Base-by-base conservation (phyloP, 2,888 invertebrate genomes). In the Acronicta alni region DNA sequence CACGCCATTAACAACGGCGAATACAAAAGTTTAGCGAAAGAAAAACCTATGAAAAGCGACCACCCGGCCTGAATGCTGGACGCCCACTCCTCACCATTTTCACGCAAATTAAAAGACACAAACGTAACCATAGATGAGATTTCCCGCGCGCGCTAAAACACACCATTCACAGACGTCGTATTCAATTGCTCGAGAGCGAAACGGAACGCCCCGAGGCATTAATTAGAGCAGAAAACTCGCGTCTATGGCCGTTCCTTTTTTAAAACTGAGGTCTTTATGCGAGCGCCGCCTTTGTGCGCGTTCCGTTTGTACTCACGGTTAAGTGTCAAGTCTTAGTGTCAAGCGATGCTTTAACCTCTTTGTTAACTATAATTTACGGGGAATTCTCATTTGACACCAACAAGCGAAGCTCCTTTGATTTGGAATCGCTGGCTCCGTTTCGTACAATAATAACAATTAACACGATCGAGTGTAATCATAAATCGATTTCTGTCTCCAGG, bases 51-150 rank as follows among this genome's bases (percentile, higher is more conserved):
- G 87, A 88, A 91, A 90, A 86, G 84, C 86, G 83, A 81, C 82
- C 83, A 73, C 74, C 48, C 58, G 67, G 72, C 71, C 80, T 87
- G 86, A 86, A 89, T 85, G 77, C 75, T 82, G 84, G 82, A 87
- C 88, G 84, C 89, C 88, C 82, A 86, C 89, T 88, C 87, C 82
- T 85, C 88, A 88, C 87, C 91, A 92, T 92, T 93, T 93, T 92
- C 85, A 91, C 92, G 89, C 91, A 92, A 93, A 94, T 93, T 93
- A 93, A 94, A 93, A 93, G 90, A 92, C 88, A 89, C 89, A 90
- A 89, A 90, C 85, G 87, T 77, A 85, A 71, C 83, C 87, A 89
- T 87, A 92, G 87, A 89, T 85, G 86, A 88, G 84, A 84, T 84
- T 84, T 85, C 82, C 87, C 87, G 88, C 86, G 88, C 84, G 82